These are phyloP conservation scores for Sericinus montela DNA, from an alignment of 2,888 invertebrate genomes.

Conservation along the genomic window DNA sequence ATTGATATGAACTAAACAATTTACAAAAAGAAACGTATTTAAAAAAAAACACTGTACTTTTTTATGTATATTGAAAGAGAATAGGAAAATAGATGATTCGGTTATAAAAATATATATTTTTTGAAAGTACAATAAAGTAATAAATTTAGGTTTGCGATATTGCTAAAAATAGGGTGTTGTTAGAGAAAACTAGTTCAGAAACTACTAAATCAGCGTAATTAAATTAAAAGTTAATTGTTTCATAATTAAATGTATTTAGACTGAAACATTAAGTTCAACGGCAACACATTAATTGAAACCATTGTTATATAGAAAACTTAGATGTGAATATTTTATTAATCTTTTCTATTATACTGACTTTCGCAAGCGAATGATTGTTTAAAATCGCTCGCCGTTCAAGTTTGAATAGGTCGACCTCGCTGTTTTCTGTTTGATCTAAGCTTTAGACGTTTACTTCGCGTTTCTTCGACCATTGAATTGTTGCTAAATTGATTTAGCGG, in stretches of 20 bases:
- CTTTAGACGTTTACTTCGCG: neutral
- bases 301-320: neutral
- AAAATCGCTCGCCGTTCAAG: neutral
- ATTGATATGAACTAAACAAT: neutral
- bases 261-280: too few relatives aligned
- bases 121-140: neutral
- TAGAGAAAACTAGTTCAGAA: too few relatives aligned
- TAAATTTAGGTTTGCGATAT: neutral
- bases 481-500: neutral
- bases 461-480: neutral
- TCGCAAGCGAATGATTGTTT: neutral
- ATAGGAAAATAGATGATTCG: neutral
- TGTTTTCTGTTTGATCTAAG: neutral
- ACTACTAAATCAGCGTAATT: too few relatives aligned
- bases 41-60: neutral
- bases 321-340: neutral
- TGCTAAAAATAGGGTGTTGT: too few relatives aligned
- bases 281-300: too few relatives aligned
- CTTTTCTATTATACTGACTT: slow-evolving; percentile 1
- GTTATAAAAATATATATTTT: slow-evolving; percentile 10
- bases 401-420: slow-evolving; percentile 4
- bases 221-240: too few relatives aligned
- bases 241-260: too few relatives aligned
- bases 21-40: neutral
- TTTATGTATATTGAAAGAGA: neutral